Evolutionary conservation across 1,140 invertebrate species (phyloP).

Genomic region (Drosophila kanapiae): DNA sequence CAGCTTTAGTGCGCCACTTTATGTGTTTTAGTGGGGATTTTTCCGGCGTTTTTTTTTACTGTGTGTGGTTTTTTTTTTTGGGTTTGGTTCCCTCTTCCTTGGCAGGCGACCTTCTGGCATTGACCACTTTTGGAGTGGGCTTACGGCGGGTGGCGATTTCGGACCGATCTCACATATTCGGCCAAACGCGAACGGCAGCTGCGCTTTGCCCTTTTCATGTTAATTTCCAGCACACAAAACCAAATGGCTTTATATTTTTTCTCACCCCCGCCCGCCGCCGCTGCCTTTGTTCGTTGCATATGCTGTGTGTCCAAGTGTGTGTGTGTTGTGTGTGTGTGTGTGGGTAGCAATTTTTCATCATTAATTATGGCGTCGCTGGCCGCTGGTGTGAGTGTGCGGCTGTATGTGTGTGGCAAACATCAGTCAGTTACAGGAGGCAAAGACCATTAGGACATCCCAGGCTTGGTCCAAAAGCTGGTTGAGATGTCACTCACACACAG

Average conservation of each 20-base stretch:
- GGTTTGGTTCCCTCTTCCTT: constrained; percentile 9
- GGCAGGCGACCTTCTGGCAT: constrained; percentile 36
- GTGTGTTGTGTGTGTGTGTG: constrained; percentile 35
- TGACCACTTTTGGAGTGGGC: constrained; percentile 25
- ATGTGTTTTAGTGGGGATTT: constrained; percentile 42
- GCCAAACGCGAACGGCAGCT: constrained; percentile 51
- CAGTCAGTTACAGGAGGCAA: constrained; percentile 77
- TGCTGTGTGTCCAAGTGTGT: constrained; percentile 62
- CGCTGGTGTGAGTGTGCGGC: constrained; percentile 48
- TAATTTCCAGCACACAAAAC: constrained; percentile 76
- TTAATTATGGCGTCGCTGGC: constrained; percentile 74
- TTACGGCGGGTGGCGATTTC: not conserved
- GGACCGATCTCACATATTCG: constrained; percentile 48
- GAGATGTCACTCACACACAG: constrained; percentile 76
- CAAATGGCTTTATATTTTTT: constrained; percentile 74
- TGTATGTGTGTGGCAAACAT: constrained; percentile 77
- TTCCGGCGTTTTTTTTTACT: constrained; percentile 1
- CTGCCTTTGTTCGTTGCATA: constrained; percentile 47
- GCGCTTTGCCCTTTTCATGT: constrained; percentile 81
- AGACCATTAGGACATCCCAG: constrained; percentile 70
- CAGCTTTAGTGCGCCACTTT: constrained; percentile 77
- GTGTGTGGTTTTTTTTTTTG: not conserved
- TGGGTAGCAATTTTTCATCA: constrained; percentile 82
- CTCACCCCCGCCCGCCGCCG: not conserved
- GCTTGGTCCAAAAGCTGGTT: constrained; percentile 62